These are phyloP conservation scores for Patella ulyssiponensis DNA, from an alignment of 2,888 invertebrate genomes.

Conservation along the genomic window DNA sequence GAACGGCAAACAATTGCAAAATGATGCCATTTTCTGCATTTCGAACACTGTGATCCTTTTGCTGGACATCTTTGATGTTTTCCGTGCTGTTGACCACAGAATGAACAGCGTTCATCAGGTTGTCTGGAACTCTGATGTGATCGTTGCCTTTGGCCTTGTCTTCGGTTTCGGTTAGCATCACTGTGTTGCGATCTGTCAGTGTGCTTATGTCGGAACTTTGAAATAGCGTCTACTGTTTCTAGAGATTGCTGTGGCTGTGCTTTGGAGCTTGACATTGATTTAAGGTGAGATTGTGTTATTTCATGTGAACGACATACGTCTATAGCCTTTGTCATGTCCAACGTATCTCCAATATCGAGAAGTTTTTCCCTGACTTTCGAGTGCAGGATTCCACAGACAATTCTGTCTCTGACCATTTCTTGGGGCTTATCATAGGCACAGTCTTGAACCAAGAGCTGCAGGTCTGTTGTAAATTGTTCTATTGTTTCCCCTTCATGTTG, in stretches of 20 bases:
- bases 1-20: conserved; percentile 8
- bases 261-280: not conserved
- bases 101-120: too few species aligned
- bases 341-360: not conserved
- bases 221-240: too few species aligned
- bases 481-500: not conserved
- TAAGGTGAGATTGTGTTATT: not conserved
- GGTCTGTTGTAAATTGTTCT: not conserved
- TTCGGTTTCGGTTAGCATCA: too few species aligned
- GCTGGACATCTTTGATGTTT: not conserved
- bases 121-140: too few species aligned
- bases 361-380: not conserved
- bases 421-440: conserved; percentile 21
- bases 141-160: too few species aligned
- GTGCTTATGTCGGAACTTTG: too few species aligned
- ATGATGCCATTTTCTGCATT: not conserved
- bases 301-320: not conserved
- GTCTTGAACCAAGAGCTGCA: conserved; percentile 22
- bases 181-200: too few species aligned
- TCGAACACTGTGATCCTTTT: not conserved
- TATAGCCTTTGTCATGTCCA: not conserved
- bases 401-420: conserved; percentile 20
- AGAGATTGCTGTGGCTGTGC: too few species aligned
- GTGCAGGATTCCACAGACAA: not conserved
- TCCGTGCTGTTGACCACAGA: too few species aligned